Evolutionary conservation across 2,888 invertebrate genomes (phyloP).

Genomic region (Piscicola geometra): DNA sequence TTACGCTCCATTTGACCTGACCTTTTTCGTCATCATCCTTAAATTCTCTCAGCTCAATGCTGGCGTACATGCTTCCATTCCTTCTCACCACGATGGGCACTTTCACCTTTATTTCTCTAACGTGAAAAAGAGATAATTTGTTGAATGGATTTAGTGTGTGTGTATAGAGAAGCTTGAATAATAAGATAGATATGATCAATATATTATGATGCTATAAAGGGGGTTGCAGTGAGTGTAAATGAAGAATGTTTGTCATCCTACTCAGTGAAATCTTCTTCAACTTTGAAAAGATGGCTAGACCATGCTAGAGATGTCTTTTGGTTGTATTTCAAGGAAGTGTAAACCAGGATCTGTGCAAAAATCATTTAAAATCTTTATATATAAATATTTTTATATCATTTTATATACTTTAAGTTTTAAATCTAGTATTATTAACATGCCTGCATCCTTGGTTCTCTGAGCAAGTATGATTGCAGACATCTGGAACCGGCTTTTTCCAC

Average conservation of each 20-base stretch:
- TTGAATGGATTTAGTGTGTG: too few species aligned
- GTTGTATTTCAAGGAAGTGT: slow-evolving; percentile 46
- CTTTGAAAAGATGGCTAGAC: slow-evolving; percentile 48
- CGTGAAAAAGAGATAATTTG: slow-evolving; percentile 34
- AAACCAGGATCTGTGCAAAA: slow-evolving; percentile 47
- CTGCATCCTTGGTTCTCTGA: slow-evolving; percentile 51
- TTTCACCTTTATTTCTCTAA: slow-evolving; percentile 66
- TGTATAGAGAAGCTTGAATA: neutral
- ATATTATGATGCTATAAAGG: neutral
- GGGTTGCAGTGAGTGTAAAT: neutral
- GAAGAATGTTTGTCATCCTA: neutral
- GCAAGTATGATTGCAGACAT: slow-evolving; percentile 54
- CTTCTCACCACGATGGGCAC: slow-evolving; percentile 71
- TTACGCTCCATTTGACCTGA: slow-evolving; percentile 1
- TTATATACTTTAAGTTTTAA: too few species aligned
- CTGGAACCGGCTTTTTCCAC: slow-evolving; percentile 35
- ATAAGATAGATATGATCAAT: neutral
- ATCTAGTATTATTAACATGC: too few species aligned
- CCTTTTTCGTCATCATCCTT: neutral
- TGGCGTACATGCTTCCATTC: slow-evolving; percentile 79
- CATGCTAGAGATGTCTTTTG: slow-evolving; percentile 47
- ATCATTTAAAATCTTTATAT: neutral
- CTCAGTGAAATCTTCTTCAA: slow-evolving; percentile 40
- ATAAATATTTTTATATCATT: too few species aligned
- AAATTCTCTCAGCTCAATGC: slow-evolving; percentile 63